These are phyloP conservation scores for Pogona vitticeps DNA, from an alignment of 2,113 vertebrate species.

Conservation along the genomic window DNA sequence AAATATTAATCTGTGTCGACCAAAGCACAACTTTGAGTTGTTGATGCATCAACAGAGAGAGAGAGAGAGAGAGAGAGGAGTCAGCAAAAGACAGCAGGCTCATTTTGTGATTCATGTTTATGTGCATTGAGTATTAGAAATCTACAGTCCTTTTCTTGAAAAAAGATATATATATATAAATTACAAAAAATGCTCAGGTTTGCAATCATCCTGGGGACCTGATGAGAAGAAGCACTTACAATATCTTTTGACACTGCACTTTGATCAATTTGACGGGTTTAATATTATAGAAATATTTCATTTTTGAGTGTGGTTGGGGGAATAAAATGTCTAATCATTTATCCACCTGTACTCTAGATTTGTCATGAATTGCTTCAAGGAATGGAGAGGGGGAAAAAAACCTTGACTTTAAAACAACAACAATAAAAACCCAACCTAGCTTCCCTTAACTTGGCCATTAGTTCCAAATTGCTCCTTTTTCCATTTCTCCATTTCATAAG, in stretches of 20 bases:
- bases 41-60: background rate
- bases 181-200: constrained; percentile 57
- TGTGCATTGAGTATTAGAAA: constrained; percentile 2
- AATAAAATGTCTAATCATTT: constrained; percentile 74
- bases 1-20: background rate
- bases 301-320: constrained; percentile 67
- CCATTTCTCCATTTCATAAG: constrained; percentile 55
- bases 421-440: constrained; percentile 39
- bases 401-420: constrained; percentile 49
- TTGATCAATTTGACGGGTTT: constrained; percentile 78
- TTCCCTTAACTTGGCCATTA: constrained; percentile 68
- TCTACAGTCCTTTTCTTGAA: constrained; percentile 23
- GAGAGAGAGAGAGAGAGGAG: background rate
- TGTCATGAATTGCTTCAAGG: constrained; percentile 65
- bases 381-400: constrained; percentile 1
- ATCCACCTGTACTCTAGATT: constrained; percentile 63
- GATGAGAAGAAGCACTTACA: constrained; percentile 71
- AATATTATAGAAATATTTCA: constrained; percentile 83
- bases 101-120: constrained; percentile 34
- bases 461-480: constrained; percentile 53
- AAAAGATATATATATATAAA: constrained; percentile 47
- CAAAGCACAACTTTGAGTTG: background rate
- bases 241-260: constrained; percentile 70
- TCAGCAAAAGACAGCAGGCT: constrained; percentile 45
- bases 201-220: constrained; percentile 50